Base-by-base conservation (phyloP, 92 coral and sea anemone genomes). In the Umimayanthus kanabou region DNA sequence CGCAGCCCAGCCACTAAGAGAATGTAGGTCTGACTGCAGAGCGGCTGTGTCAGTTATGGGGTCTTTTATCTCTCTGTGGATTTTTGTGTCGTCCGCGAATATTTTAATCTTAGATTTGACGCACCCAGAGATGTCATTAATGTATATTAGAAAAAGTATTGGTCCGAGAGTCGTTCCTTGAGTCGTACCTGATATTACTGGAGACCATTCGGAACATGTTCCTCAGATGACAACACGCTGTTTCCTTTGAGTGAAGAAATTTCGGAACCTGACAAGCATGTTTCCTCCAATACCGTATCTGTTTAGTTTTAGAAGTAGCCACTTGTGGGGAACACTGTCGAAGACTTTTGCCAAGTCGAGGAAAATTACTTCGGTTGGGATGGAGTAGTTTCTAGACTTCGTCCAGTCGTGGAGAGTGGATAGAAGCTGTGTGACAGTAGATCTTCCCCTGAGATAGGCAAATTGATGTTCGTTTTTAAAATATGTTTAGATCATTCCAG, bases 341-440 rank as follows among this genome's bases (percentile, higher is more conserved):
- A 82, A 88, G 55, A 91, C 91, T 81, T 91, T 91, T 20, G 93
- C 89, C 37, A 88, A 73, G 73, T 82, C 93, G 47, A 83, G 88
- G 66, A 91, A 91, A 28, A 89, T 69, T 13, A 77, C 80, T 25
- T 71, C 69, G 45, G 86, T 91, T 39, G 84, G 88, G 42, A 69
- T 71, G 23, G 80, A 53, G 23, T 14, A 30, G 79, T 91, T 83
- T 70, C 93, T 88, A 18, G 93, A 39, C 76, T 83, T 82, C 14
- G 66, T 78, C 86, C 91, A 91, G 84, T 91, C 89, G 42, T 91
- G 39, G 39, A 80, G 47, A 67, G 86, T 58, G 61, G 89, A 61
- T 69, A 91, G 89, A 6, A 88, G 86, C 70, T 88, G 89, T 28
- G 93, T 78, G 13, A 77, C 86, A 42, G 91, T 88, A 18, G 89